These are phyloP conservation scores for Halisarca cf. caerulea DNA, from an alignment of 37 sponge, comb jelly and placozoan genomes.

Conservation along the genomic window DNA sequence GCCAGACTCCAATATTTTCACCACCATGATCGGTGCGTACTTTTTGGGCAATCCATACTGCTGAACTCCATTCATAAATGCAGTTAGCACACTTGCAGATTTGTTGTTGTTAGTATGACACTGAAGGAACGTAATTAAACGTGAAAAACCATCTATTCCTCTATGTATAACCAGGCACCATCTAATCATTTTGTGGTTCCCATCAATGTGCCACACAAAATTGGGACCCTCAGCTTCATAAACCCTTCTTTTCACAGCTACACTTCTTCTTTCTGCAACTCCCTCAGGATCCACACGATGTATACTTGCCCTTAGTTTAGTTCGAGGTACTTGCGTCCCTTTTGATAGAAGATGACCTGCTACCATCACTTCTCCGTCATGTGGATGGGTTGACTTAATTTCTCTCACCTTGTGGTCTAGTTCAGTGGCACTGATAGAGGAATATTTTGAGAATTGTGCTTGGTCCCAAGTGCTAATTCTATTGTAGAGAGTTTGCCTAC, in stretches of 20 bases:
- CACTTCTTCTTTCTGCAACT: constrained; percentile 17
- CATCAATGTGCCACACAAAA: constrained; percentile 47
- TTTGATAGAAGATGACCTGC: background rate
- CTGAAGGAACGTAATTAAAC: constrained; percentile 11
- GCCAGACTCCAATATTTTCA: constrained; percentile 9
- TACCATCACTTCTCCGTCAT: constrained; percentile 12
- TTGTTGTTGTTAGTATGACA: constrained; percentile 17
- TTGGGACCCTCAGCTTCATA: constrained; percentile 40
- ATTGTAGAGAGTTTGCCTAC: background rate
- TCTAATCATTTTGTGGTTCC: constrained; percentile 16
- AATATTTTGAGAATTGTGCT: too few relatives aligned
- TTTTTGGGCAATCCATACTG: constrained; percentile 2
- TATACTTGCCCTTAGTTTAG: constrained; percentile 30
- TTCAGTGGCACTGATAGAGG: too few relatives aligned
- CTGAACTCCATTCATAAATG: background rate
- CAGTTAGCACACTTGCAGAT: background rate
- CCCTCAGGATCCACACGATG: constrained; percentile 54
- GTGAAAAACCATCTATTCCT: constrained; percentile 18
- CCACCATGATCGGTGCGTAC: constrained; percentile 8
- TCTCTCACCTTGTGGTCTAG: too few relatives aligned
- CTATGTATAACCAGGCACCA: constrained; percentile 3
- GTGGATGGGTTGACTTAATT: too few relatives aligned
- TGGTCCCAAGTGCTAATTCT: background rate
- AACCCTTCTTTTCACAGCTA: constrained; percentile 23
- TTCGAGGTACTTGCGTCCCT: constrained; percentile 15